phyloP scores from a whole-genome alignment of 2,797 vertebrate species.

The Gouania willdenowi region DNA sequence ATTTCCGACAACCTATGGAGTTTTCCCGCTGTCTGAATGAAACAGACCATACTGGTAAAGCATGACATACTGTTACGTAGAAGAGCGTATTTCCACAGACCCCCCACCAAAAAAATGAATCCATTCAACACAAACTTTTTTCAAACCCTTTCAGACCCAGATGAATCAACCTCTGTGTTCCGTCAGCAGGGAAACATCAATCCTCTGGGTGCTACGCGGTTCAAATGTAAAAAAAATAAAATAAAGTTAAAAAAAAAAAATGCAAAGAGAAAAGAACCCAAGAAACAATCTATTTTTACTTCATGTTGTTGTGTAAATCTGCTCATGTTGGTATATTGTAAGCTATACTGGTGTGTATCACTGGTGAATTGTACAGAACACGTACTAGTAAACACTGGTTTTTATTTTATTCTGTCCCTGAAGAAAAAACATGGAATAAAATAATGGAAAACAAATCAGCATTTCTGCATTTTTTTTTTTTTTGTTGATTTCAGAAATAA shows the following conservation, averaged over 20 bases:
- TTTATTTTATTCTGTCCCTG: constrained; percentile 71
- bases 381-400: constrained; percentile 73
- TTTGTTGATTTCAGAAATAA: too few species aligned
- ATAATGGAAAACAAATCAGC: constrained; percentile 32
- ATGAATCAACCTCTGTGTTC: constrained; percentile 42
- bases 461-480: too few species aligned
- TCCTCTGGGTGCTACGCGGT: constrained; percentile 36
- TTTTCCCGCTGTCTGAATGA: constrained; percentile 42
- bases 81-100: constrained; percentile 71
- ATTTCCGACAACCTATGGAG: constrained; percentile 45
- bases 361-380: constrained; percentile 71
- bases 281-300: constrained; percentile 68
- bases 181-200: constrained; percentile 43
- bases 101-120: constrained; percentile 42
- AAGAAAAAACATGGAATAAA: constrained; percentile 55
- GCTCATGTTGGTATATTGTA: constrained; percentile 71
- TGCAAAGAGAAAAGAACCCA: not conserved
- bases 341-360: constrained; percentile 68
- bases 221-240: constrained; percentile 18
- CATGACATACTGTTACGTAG: constrained; percentile 55
- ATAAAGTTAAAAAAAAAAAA: not conserved
- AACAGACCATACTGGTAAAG: constrained; percentile 50
- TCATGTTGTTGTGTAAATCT: constrained; percentile 65
- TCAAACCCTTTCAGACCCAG: constrained; percentile 40
- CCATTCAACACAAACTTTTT: not conserved